phyloP scores from a whole-genome alignment of 2,797 vertebrate genomes.

The Pelochelys cantorii region DNA sequence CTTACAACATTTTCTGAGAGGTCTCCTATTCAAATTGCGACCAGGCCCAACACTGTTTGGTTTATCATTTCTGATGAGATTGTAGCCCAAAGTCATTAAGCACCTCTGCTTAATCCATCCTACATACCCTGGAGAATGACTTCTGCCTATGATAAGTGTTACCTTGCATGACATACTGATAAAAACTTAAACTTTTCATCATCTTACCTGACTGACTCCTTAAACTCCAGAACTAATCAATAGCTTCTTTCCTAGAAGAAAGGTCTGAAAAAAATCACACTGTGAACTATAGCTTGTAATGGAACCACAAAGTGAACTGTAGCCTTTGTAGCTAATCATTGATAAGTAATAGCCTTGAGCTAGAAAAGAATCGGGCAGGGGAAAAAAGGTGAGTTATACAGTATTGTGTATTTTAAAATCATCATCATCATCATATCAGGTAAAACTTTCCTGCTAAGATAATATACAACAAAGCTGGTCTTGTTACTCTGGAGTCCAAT shows the following conservation, averaged over 20 bases:
- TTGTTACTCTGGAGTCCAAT: neutral
- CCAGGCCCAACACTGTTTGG: neutral
- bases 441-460: neutral
- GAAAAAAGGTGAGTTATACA: neutral
- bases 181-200: too few relatives aligned
- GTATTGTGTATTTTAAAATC: neutral
- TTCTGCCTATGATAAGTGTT: too few relatives aligned
- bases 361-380: neutral
- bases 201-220: too few relatives aligned
- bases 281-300: neutral
- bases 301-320: fast-evolving
- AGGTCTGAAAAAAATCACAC: neutral
- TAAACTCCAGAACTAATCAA: neutral
- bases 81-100: neutral
- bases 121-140: too few relatives aligned
- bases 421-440: neutral
- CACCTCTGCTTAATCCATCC: too few relatives aligned
- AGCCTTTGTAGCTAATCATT: neutral
- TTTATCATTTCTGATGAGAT: neutral
- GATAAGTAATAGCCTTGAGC: neutral
- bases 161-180: too few relatives aligned
- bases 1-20: neutral
- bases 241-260: neutral
- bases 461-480: neutral
- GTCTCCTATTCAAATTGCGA: neutral